Evolutionary conservation across 1,140 invertebrate genomes (phyloP).

Genomic region (Steinernema khuongi): DNA sequence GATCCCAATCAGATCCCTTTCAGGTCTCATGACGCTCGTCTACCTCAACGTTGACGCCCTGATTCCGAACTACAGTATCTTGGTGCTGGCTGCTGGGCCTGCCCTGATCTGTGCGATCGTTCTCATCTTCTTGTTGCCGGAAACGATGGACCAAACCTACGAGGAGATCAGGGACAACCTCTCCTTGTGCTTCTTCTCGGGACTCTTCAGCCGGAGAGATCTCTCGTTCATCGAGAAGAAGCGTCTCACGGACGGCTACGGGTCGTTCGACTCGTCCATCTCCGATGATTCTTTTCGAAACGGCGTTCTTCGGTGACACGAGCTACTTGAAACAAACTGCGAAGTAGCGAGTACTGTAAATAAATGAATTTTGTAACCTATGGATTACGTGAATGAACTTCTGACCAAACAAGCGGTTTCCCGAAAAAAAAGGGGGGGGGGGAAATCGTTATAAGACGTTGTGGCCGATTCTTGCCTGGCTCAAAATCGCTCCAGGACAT

Average conservation of each 20-base stretch:
- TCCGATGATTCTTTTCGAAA: not conserved
- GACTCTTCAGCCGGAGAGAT: not conserved
- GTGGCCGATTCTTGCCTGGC: no score
- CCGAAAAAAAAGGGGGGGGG: no score
- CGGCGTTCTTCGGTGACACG: not conserved
- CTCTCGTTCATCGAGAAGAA: not conserved
- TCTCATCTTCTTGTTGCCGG: conserved; percentile 34
- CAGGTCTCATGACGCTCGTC: conserved; percentile 35
- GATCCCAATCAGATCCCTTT: not conserved
- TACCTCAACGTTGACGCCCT: conserved; percentile 28
- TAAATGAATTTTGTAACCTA: no score
- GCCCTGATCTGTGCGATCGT: conserved; percentile 29
- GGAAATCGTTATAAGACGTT: no score
- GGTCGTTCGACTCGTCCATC: not conserved
- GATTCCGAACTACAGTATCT: conserved; percentile 35
- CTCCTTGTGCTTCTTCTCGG: not conserved
- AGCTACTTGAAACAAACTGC: no score
- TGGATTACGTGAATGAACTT: no score
- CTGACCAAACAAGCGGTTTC: no score
- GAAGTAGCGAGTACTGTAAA: no score
- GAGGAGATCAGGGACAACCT: not conserved
- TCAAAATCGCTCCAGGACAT: no score
- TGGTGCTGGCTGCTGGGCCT: conserved; percentile 30
- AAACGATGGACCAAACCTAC: conserved; percentile 32
- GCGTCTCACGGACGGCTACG: not conserved